These are phyloP conservation scores for Thymallus thymallus DNA, from an alignment of 2,113 vertebrate species.

Conservation along the genomic window DNA sequence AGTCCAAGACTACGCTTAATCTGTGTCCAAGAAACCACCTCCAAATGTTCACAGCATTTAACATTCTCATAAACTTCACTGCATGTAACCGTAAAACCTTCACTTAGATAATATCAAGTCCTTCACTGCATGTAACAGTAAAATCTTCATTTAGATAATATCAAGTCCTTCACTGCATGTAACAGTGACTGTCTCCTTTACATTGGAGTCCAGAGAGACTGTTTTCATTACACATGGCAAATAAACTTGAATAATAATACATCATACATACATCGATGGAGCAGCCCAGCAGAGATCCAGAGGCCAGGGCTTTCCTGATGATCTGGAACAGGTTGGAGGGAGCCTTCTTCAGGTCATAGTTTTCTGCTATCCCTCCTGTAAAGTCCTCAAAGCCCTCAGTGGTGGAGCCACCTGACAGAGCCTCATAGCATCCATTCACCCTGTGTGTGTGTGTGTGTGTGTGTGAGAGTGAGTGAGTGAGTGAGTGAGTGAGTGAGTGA, in stretches of 20 bases:
- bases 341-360: constrained; percentile 80
- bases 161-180: too few species aligned
- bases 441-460: too few species aligned
- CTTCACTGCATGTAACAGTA: not conserved
- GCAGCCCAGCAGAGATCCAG: constrained; percentile 89
- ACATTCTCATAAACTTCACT: too few species aligned
- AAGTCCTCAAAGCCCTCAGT: constrained; percentile 90
- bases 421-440: constrained; percentile 87
- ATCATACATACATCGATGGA: constrained; percentile 85
- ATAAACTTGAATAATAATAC: not conserved
- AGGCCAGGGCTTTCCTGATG: constrained; percentile 85
- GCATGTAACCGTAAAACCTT: too few species aligned
- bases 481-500: too few species aligned
- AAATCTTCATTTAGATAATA: too few species aligned
- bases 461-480: not conserved
- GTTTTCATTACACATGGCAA: not conserved
- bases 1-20: too few species aligned
- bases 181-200: not conserved
- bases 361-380: constrained; percentile 79
- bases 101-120: too few species aligned
- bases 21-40: too few species aligned
- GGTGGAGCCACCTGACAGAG: constrained; percentile 88
- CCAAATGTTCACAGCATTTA: too few species aligned
- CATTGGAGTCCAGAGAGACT: not conserved
- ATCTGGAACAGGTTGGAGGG: constrained; percentile 87